Base-by-base conservation (phyloP, 2,888 invertebrate species). In the Diarsia mendica region DNA sequence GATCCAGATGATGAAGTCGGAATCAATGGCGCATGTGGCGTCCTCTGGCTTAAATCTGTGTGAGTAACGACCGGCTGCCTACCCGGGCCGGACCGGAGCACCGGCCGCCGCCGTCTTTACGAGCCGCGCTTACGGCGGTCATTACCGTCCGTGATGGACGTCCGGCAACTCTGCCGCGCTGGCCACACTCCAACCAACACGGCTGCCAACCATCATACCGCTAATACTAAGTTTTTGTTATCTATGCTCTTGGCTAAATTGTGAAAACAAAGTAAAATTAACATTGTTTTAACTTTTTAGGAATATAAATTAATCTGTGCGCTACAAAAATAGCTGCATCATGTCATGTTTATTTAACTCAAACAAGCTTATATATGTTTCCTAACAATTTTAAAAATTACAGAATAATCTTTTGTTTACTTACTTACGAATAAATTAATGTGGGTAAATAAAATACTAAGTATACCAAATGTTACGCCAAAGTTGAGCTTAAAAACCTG, bases 101-200 rank as follows among this genome's bases (percentile, higher is more conserved):
- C 66, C 65, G 67, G 67, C 85, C 67, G 75, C 55, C 75, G 75
- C 71, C 77, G 83, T 85, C 85, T 83, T 87, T 85, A 87, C 87
- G 84, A 83, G 86, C 80, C 70, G 67, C 83, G 81, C 82, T 82
- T 73, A 83, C 82, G 83, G 77, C 74, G 79, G 82, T 88, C 80
- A 88, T 89, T 85, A 87, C 81, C 69, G 84, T 60, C 60, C 69
- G 77, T 88, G 89, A 89, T 85, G 80, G 85, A 89, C 88, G 86
- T 77, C 70, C 78, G 65, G 81, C 69, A 23, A 20, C 55, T 15
- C 55, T 15, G 55, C 55, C 15, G 55, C 48, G 72, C 87, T 87
- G 87, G 87, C 80, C 65, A n/a, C 3, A n/a, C 69, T 82, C 87
- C 87, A 87, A 86, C 67, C 71, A 55, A 55, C 80, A 53, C 44